Percentiles rank a stretch among this genome's conserved stretches.
phyloP scores from a whole-genome alignment of 2,113 vertebrate genomes.

The Urocitellus parryii region DNA sequence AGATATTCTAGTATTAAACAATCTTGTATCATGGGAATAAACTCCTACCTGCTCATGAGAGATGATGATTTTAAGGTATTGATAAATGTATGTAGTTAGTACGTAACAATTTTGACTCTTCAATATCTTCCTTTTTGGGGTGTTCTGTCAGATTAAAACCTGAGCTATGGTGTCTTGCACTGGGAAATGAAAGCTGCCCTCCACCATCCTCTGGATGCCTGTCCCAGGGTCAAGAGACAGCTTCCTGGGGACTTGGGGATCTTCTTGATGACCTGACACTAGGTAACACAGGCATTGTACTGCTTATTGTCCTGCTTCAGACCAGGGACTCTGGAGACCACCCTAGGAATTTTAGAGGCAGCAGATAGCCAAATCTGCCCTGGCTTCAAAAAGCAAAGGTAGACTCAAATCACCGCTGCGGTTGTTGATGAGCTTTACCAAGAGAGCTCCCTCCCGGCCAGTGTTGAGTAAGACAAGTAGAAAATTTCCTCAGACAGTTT shows the following conservation, averaged over 20 bases:
- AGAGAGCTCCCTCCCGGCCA: neutral
- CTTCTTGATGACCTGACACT: neutral
- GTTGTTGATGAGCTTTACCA: neutral
- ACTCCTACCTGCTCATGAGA: neutral
- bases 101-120: neutral
- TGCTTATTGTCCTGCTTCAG: neutral
- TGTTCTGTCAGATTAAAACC: neutral
- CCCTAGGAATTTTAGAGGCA: neutral
- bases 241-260: fast-evolving
- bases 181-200: neutral
- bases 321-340: neutral
- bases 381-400: neutral
- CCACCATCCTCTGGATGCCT: neutral
- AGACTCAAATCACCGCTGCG: neutral
- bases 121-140: conserved; percentile 31
- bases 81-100: neutral
- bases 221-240: too few relatives aligned
- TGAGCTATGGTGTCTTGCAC: neutral
- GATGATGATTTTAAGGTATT: neutral
- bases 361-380: neutral
- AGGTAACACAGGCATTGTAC: fast-evolving
- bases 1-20: neutral
- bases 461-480: conserved; percentile 61
- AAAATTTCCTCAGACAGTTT: conserved; percentile 78
- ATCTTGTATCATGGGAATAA: neutral